Evolutionary conservation across 1,140 invertebrate genomes (phyloP).

Genomic region (Drosophila eugracilis): DNA sequence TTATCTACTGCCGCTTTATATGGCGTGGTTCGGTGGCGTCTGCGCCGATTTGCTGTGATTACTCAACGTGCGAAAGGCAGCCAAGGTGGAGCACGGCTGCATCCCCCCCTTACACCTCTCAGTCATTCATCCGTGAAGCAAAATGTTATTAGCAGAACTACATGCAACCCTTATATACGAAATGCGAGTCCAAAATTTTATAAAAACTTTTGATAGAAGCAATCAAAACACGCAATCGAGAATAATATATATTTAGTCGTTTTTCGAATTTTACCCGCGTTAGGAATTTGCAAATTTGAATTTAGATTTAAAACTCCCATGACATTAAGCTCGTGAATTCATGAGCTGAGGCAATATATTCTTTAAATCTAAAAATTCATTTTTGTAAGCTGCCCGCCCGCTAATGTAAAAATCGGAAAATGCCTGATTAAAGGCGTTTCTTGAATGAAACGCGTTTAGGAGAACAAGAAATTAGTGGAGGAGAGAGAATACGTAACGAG

Average conservation of each 20-base stretch:
- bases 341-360: not conserved
- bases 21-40: conserved; percentile 92
- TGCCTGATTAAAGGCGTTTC: conserved; percentile 6
- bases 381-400: not conserved
- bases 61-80: conserved; percentile 40
- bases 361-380: conserved; percentile 4
- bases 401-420: not conserved
- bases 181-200: conserved; percentile 81
- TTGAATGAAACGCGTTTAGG: not conserved
- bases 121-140: conserved; percentile 81
- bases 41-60: conserved; percentile 92
- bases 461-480: conserved; percentile 32
- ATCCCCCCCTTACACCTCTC: conserved; percentile 64
- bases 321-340: conserved; percentile 2
- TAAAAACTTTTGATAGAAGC: conserved; percentile 78
- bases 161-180: conserved; percentile 62
- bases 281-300: not conserved
- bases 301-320: not conserved
- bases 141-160: conserved; percentile 77
- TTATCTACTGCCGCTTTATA: conserved; percentile 91
- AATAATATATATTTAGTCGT: conserved; percentile 3
- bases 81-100: conserved; percentile 27
- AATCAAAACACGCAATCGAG: conserved; percentile 69
- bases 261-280: not conserved
- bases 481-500: conserved; percentile 61